phyloP scores from a whole-genome alignment of 2,888 invertebrate species.

The Dasysyrphus tricinctus region DNA sequence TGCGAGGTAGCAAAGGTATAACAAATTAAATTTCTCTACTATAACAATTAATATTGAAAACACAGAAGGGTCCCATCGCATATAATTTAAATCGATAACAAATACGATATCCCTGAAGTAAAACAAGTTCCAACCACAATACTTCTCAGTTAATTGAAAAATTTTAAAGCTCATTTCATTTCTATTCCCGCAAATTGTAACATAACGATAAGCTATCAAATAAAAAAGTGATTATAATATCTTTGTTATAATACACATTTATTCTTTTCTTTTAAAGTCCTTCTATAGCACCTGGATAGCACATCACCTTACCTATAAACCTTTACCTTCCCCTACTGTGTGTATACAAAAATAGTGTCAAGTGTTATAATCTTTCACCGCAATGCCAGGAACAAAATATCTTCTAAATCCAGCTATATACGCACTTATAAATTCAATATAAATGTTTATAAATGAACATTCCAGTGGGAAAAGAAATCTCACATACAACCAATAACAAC shows the following conservation, averaged over 20 bases:
- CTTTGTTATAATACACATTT: conserved; percentile 63
- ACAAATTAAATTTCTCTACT: conserved; percentile 1
- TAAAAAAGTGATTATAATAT: conserved; percentile 70
- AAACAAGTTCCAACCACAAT: conserved; percentile 26
- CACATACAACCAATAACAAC: neutral
- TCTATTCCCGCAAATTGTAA: conserved; percentile 53
- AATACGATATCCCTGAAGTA: neutral
- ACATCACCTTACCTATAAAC: neutral
- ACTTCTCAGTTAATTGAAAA: conserved; percentile 56
- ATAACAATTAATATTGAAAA: conserved; percentile 5
- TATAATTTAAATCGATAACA: conserved; percentile 24
- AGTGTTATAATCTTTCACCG: conserved; percentile 29
- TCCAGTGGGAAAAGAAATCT: conserved; percentile 43
- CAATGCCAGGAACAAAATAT: conserved; percentile 14
- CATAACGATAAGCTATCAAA: conserved; percentile 69
- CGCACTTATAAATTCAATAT: conserved; percentile 13
- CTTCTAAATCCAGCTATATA: conserved; percentile 39
- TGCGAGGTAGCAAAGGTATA: conserved; percentile 12
- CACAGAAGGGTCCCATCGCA: neutral
- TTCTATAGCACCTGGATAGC: conserved; percentile 2
- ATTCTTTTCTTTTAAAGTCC: conserved; percentile 63
- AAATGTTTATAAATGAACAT: conserved; percentile 64
- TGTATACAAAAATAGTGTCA: conserved; percentile 12
- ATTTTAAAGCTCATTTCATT: conserved; percentile 63
- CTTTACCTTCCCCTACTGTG: conserved; percentile 20